Evolutionary conservation across 2,113 vertebrate genomes (phyloP).

Genomic region (Haplotaxodon microlepis): DNA sequence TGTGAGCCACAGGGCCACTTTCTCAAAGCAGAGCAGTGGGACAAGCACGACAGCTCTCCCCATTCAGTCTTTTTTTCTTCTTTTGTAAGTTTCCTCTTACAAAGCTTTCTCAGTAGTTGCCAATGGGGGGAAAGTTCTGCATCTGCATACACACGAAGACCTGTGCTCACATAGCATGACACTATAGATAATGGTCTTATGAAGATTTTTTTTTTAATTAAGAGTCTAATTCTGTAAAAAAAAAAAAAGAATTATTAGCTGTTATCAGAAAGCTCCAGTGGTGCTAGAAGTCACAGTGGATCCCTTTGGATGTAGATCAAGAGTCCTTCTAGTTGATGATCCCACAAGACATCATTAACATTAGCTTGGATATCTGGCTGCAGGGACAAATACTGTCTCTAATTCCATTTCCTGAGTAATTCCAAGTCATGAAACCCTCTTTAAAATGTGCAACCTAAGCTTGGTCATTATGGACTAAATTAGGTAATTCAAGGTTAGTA

Average conservation of each 20-base stretch:
- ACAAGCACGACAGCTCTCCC: background rate
- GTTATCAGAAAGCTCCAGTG: constrained; percentile 29
- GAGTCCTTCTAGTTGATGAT: constrained; percentile 33
- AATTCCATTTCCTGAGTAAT: constrained; percentile 36
- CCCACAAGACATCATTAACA: constrained; percentile 68
- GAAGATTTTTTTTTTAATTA: constrained; percentile 18
- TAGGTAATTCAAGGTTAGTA: constrained; percentile 9
- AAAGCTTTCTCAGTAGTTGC: constrained; percentile 7
- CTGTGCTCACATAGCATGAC: constrained; percentile 12
- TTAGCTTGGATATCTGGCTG: constrained; percentile 46
- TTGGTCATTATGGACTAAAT: constrained; percentile 19
- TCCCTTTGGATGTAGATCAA: constrained; percentile 45
- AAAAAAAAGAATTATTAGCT: constrained; percentile 2
- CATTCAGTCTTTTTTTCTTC: background rate
- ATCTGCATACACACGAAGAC: background rate
- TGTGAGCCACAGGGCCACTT: background rate
- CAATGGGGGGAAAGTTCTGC: background rate
- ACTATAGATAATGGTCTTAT: constrained; percentile 27
- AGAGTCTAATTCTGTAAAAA: constrained; percentile 54
- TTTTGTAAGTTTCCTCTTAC: background rate
- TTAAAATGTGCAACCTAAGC: constrained; percentile 25
- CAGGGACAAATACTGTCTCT: constrained; percentile 30
- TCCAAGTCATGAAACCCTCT: background rate
- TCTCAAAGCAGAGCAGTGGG: background rate
- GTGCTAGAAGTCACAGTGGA: constrained; percentile 16